phyloP scores from a whole-genome alignment of 2,888 invertebrate genomes.

The Hydrotaea cyrtoneurina region DNA sequence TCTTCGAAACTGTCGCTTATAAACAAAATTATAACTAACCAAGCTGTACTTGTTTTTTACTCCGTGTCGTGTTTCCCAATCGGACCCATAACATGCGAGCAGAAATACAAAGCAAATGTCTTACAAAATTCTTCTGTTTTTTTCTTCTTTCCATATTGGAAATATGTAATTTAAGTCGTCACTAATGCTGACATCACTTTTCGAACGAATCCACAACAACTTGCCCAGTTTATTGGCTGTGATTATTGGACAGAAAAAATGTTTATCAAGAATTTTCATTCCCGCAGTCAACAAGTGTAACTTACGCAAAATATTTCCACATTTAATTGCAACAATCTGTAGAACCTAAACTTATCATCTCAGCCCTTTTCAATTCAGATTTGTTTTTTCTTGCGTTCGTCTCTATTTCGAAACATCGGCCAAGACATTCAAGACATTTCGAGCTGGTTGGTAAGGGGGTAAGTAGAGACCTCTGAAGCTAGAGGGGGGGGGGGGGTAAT shows the following conservation, averaged over 20 bases:
- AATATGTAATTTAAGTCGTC: no score
- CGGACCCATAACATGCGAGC: no score
- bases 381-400: no score
- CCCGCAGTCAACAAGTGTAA: not conserved
- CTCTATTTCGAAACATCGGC: no score
- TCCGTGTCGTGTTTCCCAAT: no score
- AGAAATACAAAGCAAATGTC: no score
- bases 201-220: not conserved
- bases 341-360: not conserved
- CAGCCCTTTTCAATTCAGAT: not conserved
- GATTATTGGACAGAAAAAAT: not conserved
- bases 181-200: not conserved
- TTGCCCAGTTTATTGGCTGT: not conserved
- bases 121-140: no score
- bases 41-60: no score
- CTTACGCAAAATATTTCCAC: slow-evolving; percentile 7
- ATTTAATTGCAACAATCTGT: slow-evolving; percentile 24
- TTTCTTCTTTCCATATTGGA: no score
- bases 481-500: not conserved
- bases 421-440: no score
- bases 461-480: not conserved
- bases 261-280: not conserved
- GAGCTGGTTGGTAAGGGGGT: not conserved
- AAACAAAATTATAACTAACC: no score
- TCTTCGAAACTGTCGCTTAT: no score